phyloP scores from a whole-genome alignment of 2,888 invertebrate genomes.

The Pterostichus niger region DNA sequence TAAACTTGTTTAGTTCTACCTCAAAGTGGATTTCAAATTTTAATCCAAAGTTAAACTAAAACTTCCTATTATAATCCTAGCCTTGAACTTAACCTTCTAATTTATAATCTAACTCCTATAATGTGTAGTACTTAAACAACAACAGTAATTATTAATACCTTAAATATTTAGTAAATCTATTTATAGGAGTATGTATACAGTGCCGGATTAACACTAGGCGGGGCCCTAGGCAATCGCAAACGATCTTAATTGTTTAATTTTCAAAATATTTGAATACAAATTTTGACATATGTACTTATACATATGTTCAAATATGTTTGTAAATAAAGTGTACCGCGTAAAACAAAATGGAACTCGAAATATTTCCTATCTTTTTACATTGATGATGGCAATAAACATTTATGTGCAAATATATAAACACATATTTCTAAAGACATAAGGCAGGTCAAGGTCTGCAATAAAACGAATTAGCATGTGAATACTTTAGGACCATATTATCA shows the following conservation, averaged over 20 bases:
- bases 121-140: background rate
- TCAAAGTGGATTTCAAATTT: slow-evolving; percentile 1
- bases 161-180: background rate
- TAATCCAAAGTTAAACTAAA: slow-evolving; percentile 28
- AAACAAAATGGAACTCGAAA: background rate
- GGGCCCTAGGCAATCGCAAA: too few species aligned
- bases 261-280: too few species aligned
- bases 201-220: too few species aligned
- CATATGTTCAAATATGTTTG: too few species aligned
- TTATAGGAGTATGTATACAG: background rate
- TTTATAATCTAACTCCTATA: slow-evolving; percentile 29
- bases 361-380: background rate
- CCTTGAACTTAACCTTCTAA: slow-evolving; percentile 23
- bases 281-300: too few species aligned
- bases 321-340: background rate
- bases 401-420: background rate
- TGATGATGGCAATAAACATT: slow-evolving; percentile 29
- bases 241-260: too few species aligned
- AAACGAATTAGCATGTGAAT: slow-evolving; percentile 32
- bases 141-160: slow-evolving; percentile 1
- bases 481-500: background rate
- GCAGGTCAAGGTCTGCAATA: slow-evolving; percentile 37
- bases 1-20: background rate
- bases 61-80: background rate
- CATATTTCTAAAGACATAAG: slow-evolving; percentile 14